Evolutionary conservation across 2,888 invertebrate species (phyloP).

Genomic region (Cephus pygmeus): DNA sequence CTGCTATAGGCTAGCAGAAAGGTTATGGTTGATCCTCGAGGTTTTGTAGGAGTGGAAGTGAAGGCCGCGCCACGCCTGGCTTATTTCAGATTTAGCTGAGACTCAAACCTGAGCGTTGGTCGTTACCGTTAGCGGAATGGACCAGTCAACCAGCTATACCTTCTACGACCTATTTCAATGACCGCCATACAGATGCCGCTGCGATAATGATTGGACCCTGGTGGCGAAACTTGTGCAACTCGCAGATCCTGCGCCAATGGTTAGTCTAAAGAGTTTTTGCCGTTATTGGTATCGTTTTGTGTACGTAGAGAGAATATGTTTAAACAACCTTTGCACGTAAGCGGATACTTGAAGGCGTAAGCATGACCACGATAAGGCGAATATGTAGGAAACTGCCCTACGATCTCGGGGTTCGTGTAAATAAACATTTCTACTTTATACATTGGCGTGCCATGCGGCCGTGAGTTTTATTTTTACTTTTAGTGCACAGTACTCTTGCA

Average conservation of each 20-base stretch:
- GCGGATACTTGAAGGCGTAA: background rate
- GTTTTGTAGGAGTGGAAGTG: constrained; percentile 16
- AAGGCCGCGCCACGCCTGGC: constrained; percentile 47
- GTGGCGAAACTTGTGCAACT: constrained; percentile 12
- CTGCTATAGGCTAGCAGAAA: background rate
- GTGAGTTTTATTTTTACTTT: background rate
- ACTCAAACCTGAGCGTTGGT: constrained; percentile 60
- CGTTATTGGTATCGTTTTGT: background rate
- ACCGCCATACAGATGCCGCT: constrained; percentile 65
- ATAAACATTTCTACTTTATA: background rate
- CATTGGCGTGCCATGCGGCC: background rate
- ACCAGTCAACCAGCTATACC: constrained; percentile 42
- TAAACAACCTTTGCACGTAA: background rate
- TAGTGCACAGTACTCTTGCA: background rate
- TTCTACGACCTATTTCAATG: constrained; percentile 65
- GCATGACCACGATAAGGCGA: constrained; percentile 5
- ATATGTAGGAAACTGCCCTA: constrained; percentile 1
- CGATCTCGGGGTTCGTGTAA: background rate
- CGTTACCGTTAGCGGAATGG: constrained; percentile 67
- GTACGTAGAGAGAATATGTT: background rate
- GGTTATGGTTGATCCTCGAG: background rate
- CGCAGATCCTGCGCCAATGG: background rate
- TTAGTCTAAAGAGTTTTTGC: background rate
- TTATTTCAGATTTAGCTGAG: constrained; percentile 58
- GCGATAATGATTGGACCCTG: constrained; percentile 59